Conservation (phyloP, 2,888 invertebrate species). For the Heliconius sara region DNA sequence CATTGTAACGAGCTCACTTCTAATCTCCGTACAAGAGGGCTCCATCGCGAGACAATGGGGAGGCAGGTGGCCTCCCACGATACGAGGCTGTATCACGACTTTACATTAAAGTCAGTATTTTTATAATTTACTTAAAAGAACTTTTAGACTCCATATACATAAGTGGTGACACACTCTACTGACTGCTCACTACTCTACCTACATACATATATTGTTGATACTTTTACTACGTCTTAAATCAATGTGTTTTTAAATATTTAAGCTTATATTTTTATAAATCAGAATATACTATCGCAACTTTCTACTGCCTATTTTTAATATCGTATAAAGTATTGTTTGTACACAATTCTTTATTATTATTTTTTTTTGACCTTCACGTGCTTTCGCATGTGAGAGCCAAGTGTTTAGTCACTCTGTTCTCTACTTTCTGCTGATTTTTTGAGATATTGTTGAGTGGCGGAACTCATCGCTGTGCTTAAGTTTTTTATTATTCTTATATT, state of each 20-base stretch:
- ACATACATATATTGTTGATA: background rate
- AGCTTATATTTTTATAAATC: background rate
- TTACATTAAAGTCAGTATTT: conserved; percentile 24
- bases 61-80: conserved; percentile 29
- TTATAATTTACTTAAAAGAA: conserved; percentile 22
- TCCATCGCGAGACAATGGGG: conserved; percentile 50
- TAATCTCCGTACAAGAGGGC: conserved; percentile 41
- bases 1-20: conserved; percentile 29
- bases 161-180: background rate
- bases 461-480: too few relatives aligned
- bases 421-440: too few relatives aligned
- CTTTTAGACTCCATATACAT: background rate
- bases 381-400: too few relatives aligned
- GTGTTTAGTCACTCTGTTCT: too few relatives aligned
- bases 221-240: background rate
- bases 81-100: conserved; percentile 17
- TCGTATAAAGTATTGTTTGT: too few relatives aligned
- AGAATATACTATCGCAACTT: background rate
- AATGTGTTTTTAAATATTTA: background rate
- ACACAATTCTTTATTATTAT: too few relatives aligned
- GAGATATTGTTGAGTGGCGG: too few relatives aligned
- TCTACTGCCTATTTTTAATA: background rate
- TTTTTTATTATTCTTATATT: too few relatives aligned
- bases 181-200: background rate
- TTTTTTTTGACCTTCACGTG: too few relatives aligned